Conservation (phyloP, 2,113 vertebrate species). For the Oreocharis arfaki region DNA sequence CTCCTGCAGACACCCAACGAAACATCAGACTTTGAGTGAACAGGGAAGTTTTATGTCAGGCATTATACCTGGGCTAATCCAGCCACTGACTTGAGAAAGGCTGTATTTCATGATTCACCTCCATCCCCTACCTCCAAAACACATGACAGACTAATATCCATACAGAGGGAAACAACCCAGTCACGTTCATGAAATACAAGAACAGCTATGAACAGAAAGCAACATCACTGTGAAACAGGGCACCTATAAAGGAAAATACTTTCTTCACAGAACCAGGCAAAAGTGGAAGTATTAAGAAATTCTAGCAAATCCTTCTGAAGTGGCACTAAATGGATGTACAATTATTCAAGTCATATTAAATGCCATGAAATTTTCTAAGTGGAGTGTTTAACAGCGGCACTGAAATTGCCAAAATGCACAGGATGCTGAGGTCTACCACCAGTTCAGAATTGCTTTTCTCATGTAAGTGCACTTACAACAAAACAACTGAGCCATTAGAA, state of each 20-base stretch:
- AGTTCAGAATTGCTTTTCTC: background rate
- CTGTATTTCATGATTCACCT: background rate
- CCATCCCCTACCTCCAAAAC: background rate
- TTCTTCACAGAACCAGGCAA: background rate
- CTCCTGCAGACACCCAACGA: background rate
- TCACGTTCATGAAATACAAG: background rate
- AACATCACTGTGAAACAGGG: background rate
- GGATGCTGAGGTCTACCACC: background rate
- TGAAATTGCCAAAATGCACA: background rate
- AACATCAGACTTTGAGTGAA: background rate
- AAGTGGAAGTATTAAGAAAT: background rate
- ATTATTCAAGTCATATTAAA: background rate
- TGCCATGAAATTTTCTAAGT: background rate
- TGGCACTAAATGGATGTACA: background rate
- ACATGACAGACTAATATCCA: background rate
- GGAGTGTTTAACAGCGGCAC: background rate
- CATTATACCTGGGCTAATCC: background rate
- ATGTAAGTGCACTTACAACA: background rate
- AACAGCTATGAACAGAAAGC: background rate
- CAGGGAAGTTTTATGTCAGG: background rate
- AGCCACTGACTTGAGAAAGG: background rate
- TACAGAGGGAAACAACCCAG: background rate
- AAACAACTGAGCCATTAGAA: background rate
- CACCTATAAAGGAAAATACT: background rate
- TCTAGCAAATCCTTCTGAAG: background rate